Percentiles rank a stretch among this genome's conserved stretches.
Conservation (phyloP, 2,888 invertebrate genomes). For the Acronicta leporina region DNA sequence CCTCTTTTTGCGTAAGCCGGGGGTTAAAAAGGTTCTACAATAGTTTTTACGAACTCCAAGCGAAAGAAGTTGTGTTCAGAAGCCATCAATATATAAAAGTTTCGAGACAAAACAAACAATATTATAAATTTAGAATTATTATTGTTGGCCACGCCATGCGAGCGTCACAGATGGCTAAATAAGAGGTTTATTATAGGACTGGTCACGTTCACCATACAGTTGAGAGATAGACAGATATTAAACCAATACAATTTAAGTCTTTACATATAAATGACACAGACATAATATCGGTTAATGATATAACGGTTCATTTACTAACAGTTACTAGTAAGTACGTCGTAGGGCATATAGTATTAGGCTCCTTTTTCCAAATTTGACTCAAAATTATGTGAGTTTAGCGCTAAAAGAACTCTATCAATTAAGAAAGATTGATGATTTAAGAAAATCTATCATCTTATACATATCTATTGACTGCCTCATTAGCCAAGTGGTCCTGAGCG, state of each 20-base stretch:
- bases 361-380: too few relatives aligned
- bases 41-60: not conserved
- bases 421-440: too few relatives aligned
- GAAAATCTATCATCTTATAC: too few relatives aligned
- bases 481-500: too few relatives aligned
- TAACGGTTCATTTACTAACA: too few relatives aligned
- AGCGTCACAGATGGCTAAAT: conserved; percentile 46
- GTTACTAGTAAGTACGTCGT: too few relatives aligned
- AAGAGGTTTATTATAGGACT: conserved; percentile 39
- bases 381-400: too few relatives aligned
- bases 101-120: conserved; percentile 41
- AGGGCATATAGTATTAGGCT: too few relatives aligned
- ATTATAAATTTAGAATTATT: conserved; percentile 52
- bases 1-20: too few relatives aligned
- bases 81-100: conserved; percentile 32
- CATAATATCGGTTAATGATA: not conserved
- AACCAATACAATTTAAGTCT: not conserved
- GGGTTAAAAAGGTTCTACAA: too few relatives aligned
- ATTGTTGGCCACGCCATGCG: conserved; percentile 42
- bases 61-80: not conserved
- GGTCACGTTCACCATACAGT: conserved; percentile 21
- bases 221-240: not conserved
- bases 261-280: not conserved
- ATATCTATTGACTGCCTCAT: too few relatives aligned
- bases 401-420: too few relatives aligned